phyloP scores from a whole-genome alignment of 2,888 invertebrate species.

The Machimus atricapillus region DNA sequence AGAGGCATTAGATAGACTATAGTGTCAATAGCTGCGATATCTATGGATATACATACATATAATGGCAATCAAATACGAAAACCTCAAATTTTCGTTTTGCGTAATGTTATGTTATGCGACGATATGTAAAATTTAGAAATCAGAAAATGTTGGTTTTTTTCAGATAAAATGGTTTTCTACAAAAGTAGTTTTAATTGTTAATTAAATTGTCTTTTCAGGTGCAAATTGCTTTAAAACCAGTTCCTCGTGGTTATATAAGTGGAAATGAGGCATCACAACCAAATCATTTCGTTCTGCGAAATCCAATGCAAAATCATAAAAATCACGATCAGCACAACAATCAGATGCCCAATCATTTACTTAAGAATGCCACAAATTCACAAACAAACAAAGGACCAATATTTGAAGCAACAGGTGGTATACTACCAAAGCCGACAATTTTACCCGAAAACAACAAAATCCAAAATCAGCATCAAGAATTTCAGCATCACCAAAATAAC shows the following conservation, averaged over 20 bases:
- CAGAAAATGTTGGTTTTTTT: too few relatives aligned
- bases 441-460: slow-evolving; percentile 16
- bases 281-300: slow-evolving; percentile 15
- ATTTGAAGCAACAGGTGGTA: slow-evolving; percentile 23
- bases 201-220: slow-evolving; percentile 49
- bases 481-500: slow-evolving; percentile 50
- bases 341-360: slow-evolving; percentile 23
- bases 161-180: too few relatives aligned
- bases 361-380: slow-evolving; percentile 29
- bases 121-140: too few relatives aligned
- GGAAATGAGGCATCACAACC: slow-evolving; percentile 26
- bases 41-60: too few relatives aligned
- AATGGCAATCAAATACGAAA: too few relatives aligned
- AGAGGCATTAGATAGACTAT: too few relatives aligned
- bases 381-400: slow-evolving; percentile 34
- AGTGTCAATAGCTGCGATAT: too few relatives aligned
- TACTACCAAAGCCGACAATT: slow-evolving; percentile 2
- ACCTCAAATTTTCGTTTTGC: too few relatives aligned
- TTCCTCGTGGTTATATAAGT: slow-evolving; percentile 45
- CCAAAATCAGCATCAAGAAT: slow-evolving; percentile 49
- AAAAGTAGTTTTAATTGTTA: too few relatives aligned
- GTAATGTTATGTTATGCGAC: too few relatives aligned
- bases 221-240: slow-evolving; percentile 50
- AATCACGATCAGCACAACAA: slow-evolving; percentile 36
- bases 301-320: slow-evolving; percentile 23